A percentile compares a stretch with the other conserved stretches of the same genome.
Conservation (phyloP, 2,888 invertebrate species). For the Aplocera efformata region DNA sequence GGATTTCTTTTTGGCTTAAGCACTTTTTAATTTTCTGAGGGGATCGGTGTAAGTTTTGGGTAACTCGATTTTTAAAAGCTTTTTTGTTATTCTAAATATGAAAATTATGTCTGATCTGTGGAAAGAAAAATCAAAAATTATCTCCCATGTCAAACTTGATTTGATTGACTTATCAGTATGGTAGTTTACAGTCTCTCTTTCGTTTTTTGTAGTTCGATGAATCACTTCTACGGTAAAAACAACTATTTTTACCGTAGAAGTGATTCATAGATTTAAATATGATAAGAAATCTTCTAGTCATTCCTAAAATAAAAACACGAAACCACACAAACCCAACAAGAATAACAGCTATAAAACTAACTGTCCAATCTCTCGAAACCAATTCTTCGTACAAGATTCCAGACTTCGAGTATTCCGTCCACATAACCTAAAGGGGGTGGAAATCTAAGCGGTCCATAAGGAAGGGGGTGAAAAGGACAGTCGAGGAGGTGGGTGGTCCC, state of each 20-base stretch:
- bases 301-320: constrained; percentile 15
- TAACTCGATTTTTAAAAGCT: constrained; percentile 2
- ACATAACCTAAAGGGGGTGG: constrained; percentile 70
- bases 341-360: constrained; percentile 56
- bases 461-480: constrained; percentile 51
- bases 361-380: constrained; percentile 72
- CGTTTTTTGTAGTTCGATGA: too few relatives aligned
- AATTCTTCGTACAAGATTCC: constrained; percentile 77
- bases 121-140: too few relatives aligned
- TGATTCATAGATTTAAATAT: too few relatives aligned
- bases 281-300: constrained; percentile 2
- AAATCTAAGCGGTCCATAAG: constrained; percentile 80
- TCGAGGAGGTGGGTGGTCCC: constrained; percentile 36
- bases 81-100: too few relatives aligned
- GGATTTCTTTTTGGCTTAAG: constrained; percentile 38
- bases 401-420: constrained; percentile 75
- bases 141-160: too few relatives aligned
- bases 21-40: constrained; percentile 22
- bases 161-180: too few relatives aligned
- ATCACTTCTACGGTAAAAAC: too few relatives aligned
- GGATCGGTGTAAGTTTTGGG: constrained; percentile 10
- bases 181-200: too few relatives aligned
- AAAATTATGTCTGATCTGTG: too few relatives aligned
- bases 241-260: too few relatives aligned
- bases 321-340: constrained; percentile 32